Base-by-base conservation (phyloP, 2,113 vertebrate species). In the Barnardius zonarius region DNA sequence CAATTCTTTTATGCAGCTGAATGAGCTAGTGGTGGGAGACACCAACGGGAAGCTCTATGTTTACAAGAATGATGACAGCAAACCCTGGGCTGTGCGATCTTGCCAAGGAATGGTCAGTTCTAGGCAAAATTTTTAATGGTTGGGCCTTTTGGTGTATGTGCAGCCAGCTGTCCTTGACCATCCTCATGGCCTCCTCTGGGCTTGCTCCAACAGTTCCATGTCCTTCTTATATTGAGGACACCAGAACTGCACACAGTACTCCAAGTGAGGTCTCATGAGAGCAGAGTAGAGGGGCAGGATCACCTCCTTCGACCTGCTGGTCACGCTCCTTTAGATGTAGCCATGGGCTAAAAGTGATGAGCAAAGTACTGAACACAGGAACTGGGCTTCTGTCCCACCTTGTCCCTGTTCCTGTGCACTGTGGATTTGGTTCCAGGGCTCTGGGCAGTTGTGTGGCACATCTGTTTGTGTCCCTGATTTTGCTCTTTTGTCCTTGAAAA, bases 11-110 rank as follows among this genome's bases (percentile, higher is more conserved):
- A 16, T 96, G 37, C 96, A 99, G 99, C 91, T 99, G 91, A 99
- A 99, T 24, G 99, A 99, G 91, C 97, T 99, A 3, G 98, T 99
- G n/a, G 98, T 99, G 44, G 99, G 99, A 59, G 99, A 99, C 97
- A 99, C 99, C 44, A 99, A 94, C 6, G 99, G 99, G 54, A 99
- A 99, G 54, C 98, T 99, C 39, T 98, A 96, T 1, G 97, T 99
- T 70, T 99, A 99, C 94, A 99, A 99, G 98, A 99, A 98, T 1
- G 99, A 99, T 28, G 98, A 99, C 48, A 98, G 98, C 96, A 99
- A 98, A 90, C 99, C 99, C 3, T 99, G 99, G 98, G 90, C 98
- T 86, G 98, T 98, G 15, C 98, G 99, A n/a, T 97, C 97, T 51
- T 99, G 99, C 88, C 98, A 99, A 93, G 99, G 99, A 90, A 99